phyloP scores from a whole-genome alignment of 2,888 invertebrate species.

The Ormyrus rosae region DNA sequence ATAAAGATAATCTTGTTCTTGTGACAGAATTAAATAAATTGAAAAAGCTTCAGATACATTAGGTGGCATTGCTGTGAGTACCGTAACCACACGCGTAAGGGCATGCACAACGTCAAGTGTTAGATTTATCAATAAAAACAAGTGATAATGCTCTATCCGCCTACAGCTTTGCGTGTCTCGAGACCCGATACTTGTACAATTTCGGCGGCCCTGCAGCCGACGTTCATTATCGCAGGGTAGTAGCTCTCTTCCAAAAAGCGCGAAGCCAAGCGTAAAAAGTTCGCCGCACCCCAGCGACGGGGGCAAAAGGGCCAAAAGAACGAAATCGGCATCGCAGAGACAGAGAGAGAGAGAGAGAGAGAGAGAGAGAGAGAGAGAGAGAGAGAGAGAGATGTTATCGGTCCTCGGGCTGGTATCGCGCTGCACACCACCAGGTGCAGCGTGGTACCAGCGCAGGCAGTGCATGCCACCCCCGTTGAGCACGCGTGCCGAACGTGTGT shows the following conservation, averaged over 20 bases:
- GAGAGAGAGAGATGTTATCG: conserved; percentile 41
- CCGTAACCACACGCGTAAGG: no score
- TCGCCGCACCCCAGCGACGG: neutral
- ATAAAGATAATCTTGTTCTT: no score
- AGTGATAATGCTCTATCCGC: no score
- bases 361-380: neutral
- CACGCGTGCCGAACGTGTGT: neutral
- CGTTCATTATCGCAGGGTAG: conserved; percentile 57
- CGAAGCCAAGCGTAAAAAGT: neutral
- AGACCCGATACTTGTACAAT: conserved; percentile 14
- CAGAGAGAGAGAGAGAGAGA: neutral
- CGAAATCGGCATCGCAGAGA: neutral
- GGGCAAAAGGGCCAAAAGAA: no score
- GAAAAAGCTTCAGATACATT: no score
- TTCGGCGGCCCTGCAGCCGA: conserved; percentile 20
- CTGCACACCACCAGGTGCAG: conserved; percentile 44
- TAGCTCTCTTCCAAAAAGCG: conserved; percentile 32
- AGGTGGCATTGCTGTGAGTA: no score
- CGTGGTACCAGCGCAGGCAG: conserved; percentile 41
- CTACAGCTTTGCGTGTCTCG: no score
- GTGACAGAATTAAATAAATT: no score
- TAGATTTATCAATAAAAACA: no score
- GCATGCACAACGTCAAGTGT: no score
- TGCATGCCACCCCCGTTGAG: conserved; percentile 2
- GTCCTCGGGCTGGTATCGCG: conserved; percentile 40